Conservation (phyloP, 2,113 vertebrate genomes). For the Gobiocypris rarus region DNA sequence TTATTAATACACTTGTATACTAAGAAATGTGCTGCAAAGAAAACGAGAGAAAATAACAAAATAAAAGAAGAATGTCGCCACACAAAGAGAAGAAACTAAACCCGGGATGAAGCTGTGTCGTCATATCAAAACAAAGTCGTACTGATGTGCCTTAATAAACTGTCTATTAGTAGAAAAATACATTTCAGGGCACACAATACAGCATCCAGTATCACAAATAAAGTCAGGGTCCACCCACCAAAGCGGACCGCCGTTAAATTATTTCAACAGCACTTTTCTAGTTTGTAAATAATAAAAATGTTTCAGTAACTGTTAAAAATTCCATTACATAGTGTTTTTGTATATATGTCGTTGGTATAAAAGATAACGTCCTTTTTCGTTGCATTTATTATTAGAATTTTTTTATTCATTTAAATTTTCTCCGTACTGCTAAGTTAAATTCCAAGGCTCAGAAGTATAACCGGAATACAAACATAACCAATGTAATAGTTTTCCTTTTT, state of each 20-base stretch:
- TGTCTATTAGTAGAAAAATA: conserved; percentile 99
- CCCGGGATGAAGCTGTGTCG: conserved; percentile 89
- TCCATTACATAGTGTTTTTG: conserved; percentile 80
- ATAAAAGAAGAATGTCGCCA: conserved; percentile 85
- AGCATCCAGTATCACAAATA: conserved; percentile 99
- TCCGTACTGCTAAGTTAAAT: conserved; percentile 92
- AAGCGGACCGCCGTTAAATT: conserved; percentile 86
- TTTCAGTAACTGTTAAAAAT: conserved; percentile 94
- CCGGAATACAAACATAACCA: conserved; percentile 97
- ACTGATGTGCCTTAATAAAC: conserved; percentile 99
- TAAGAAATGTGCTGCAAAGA: conserved; percentile 92
- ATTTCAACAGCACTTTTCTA: conserved; percentile 91
- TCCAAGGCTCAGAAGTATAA: conserved; percentile 98
- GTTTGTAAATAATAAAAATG: conserved; percentile 84
- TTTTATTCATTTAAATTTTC: conserved; percentile 23
- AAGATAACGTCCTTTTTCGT: conserved; percentile 82
- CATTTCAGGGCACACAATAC: conserved; percentile 99
- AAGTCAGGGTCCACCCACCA: conserved; percentile 89
- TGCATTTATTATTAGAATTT: background rate
- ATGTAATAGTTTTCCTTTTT: conserved; percentile 64
- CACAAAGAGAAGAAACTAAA: conserved; percentile 85
- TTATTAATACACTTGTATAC: conserved; percentile 90
- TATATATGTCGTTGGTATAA: conserved; percentile 83
- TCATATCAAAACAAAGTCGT: conserved; percentile 94
- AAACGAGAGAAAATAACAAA: conserved; percentile 46